These are phyloP conservation scores for Harpalus rubripes DNA, from an alignment of 2,888 invertebrate species.

Conservation along the genomic window DNA sequence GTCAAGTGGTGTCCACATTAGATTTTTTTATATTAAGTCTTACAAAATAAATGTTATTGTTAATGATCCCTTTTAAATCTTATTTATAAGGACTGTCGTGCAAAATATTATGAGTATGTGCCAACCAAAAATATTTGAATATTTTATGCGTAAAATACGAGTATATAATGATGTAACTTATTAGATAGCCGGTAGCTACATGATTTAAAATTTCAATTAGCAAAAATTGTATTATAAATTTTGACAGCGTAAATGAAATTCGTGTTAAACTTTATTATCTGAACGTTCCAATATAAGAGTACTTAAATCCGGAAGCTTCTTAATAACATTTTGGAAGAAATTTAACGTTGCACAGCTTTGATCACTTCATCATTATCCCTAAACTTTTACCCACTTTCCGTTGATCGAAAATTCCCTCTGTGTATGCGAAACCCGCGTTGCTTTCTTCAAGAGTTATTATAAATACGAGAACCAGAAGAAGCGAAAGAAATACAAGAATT, in stretches of 20 bases:
- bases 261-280: neutral
- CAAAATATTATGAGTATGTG: too few species aligned
- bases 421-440: conserved; percentile 13
- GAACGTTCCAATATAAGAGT: conserved; percentile 12
- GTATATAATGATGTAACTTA: too few species aligned
- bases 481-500: neutral
- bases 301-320: conserved; percentile 34
- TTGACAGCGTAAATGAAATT: conserved; percentile 6
- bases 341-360: conserved; percentile 32
- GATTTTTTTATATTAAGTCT: too few species aligned
- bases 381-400: conserved; percentile 22
- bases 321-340: conserved; percentile 40
- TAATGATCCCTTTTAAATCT: too few species aligned
- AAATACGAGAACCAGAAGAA: neutral
- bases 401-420: conserved; percentile 25
- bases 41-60: too few species aligned
- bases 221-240: too few species aligned
- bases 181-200: too few species aligned
- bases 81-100: too few species aligned
- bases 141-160: too few species aligned
- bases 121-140: too few species aligned
- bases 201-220: too few species aligned
- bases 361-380: conserved; percentile 47
- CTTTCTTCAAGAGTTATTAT: conserved; percentile 21
- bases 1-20: too few species aligned